Evolutionary conservation across 2,888 invertebrate genomes (phyloP).

Genomic region (Fabriciana adippe): DNA sequence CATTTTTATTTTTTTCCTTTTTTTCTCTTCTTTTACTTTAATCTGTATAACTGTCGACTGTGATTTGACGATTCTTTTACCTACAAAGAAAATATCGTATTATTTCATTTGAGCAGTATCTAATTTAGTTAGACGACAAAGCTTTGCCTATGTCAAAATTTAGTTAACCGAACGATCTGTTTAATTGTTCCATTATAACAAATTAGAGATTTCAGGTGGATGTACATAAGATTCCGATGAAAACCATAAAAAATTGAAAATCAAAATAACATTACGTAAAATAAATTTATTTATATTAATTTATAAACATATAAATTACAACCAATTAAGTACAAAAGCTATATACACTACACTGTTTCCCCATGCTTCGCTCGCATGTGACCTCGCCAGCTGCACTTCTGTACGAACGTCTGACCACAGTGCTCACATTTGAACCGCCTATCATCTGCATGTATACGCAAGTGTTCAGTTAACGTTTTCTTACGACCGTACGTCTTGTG

Average conservation of each 20-base stretch:
- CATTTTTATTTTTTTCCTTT: conserved; percentile 29
- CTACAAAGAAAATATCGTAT: conserved; percentile 46
- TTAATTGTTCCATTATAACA: too few species aligned
- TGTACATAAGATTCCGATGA: too few species aligned
- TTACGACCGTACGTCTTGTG: conserved; percentile 52
- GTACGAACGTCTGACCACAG: conserved; percentile 34
- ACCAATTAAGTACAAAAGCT: conserved; percentile 5
- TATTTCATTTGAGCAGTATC: conserved; percentile 31
- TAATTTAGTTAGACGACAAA: too few species aligned
- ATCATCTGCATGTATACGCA: conserved; percentile 45
- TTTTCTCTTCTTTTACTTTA: conserved; percentile 15
- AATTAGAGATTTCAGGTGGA: too few species aligned
- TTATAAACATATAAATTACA: background rate
- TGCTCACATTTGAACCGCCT: conserved; percentile 42
- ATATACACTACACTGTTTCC: background rate
- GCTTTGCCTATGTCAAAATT: too few species aligned
- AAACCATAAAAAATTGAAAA: too few species aligned
- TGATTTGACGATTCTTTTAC: conserved; percentile 32
- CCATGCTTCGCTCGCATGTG: conserved; percentile 27
- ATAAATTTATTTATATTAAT: too few species aligned
- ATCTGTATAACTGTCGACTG: conserved; percentile 24
- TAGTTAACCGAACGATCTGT: too few species aligned
- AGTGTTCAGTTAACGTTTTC: conserved; percentile 39
- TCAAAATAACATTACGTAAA: background rate
- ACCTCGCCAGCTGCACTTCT: background rate